Conservation (phyloP, 2,888 invertebrate species). For the Nemotelus nigrinus region DNA sequence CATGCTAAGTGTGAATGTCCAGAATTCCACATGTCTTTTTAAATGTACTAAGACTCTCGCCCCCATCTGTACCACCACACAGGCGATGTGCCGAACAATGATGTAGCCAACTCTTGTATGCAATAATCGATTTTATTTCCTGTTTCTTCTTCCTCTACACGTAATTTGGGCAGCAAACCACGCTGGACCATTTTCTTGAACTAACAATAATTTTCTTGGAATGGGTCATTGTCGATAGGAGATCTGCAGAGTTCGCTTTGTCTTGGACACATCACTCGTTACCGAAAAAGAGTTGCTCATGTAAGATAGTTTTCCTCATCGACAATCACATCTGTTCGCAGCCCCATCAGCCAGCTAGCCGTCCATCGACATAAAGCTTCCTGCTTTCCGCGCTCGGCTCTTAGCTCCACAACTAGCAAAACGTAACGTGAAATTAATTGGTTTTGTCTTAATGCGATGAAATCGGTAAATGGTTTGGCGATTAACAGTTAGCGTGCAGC, state of each 20-base stretch:
- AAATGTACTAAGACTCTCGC: background rate
- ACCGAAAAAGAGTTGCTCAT: background rate
- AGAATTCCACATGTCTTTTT: no score
- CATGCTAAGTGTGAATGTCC: no score
- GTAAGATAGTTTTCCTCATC: no score
- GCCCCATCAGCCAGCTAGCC: no score
- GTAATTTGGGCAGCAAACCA: background rate
- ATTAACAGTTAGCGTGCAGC: conserved; percentile 50
- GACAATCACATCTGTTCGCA: no score
- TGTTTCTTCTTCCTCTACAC: conserved; percentile 38
- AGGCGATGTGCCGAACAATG: conserved; percentile 1
- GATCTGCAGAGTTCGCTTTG: conserved; percentile 16
- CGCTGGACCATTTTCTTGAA: conserved; percentile 31
- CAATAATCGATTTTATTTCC: conserved; percentile 44
- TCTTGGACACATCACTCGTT: conserved; percentile 12
- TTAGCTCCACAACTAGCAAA: conserved; percentile 40
- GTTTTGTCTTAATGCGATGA: conserved; percentile 52
- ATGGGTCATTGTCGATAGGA: conserved; percentile 31
- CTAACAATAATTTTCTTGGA: conserved; percentile 35
- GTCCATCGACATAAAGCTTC: background rate
- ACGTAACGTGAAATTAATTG: conserved; percentile 52
- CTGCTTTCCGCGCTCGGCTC: background rate
- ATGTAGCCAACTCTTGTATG: conserved; percentile 4
- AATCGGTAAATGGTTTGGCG: conserved; percentile 52
- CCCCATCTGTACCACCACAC: conserved; percentile 2